These are phyloP conservation scores for Delichon dasypus DNA, from an alignment of 2,797 vertebrate species.

Conservation along the genomic window DNA sequence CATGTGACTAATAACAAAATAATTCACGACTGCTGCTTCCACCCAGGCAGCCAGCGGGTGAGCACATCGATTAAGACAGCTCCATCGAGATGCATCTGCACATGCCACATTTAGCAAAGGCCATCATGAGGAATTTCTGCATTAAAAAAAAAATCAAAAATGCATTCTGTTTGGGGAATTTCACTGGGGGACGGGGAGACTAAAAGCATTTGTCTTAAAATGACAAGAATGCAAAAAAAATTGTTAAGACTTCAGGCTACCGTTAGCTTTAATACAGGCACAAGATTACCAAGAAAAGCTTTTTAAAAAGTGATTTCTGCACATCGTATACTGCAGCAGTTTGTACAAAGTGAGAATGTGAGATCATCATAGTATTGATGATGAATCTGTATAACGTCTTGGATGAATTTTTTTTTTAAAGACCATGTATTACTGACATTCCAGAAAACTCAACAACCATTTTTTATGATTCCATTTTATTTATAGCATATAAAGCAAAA, in stretches of 20 bases:
- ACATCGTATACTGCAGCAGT: neutral
- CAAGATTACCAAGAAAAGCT: neutral
- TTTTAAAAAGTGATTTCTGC: neutral
- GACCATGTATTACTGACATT: neutral
- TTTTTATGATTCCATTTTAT: neutral
- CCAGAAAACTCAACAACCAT: neutral
- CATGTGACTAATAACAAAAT: neutral
- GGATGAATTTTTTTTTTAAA: neutral
- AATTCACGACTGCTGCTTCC: neutral
- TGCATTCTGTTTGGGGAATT: neutral
- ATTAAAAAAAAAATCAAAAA: neutral
- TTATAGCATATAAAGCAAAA: neutral
- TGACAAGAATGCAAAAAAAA: neutral
- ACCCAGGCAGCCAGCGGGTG: fast-evolving
- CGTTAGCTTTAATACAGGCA: neutral
- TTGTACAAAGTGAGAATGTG: neutral
- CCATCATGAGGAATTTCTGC: neutral
- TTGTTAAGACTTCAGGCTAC: neutral
- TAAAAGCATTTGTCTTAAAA: neutral
- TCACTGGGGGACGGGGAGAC: neutral
- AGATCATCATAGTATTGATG: neutral
- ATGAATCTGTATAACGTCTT: neutral
- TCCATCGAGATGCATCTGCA: conserved; percentile 21
- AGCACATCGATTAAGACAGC: neutral
- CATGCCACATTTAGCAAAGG: neutral